Evolutionary conservation across 1,140 invertebrate species (phyloP), one percentile per base, ranked within the genome.

Genomic region (Colletes latitarsis): DNA sequence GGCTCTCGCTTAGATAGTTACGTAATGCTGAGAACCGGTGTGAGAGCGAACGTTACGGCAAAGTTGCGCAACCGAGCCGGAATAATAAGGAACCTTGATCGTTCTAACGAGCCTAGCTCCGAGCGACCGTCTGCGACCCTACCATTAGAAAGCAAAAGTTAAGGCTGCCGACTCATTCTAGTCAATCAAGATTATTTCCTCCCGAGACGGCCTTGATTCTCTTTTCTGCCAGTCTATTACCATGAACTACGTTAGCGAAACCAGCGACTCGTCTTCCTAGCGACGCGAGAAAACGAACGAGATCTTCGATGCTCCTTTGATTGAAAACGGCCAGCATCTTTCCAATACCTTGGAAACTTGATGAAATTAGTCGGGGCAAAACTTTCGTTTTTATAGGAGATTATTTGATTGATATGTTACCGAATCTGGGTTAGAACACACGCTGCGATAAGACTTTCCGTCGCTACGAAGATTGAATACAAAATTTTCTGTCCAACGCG

Each of bases 131-230:
- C 81, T 89, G 74, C 75, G 84, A 84, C 71, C 82, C 66, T 43
- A 46, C 74, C 85, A 62, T 88, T 89, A 88, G 88, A 86, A 88
- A 88, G 62, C 49, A 87, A 85, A 83, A 88, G 83, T 88, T 86
- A 86, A 88, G 82, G 85, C 58, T 77, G 77, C 30, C 80, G 67
- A 62, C 68, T 80, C 71, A 53, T 80, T 75, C 78, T 67, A 80
- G 71, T 60, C 63, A 75, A 80, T 75, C 72, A 74, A 68, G 71
- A 75, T 67, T 58, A 67, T 75, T 80, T 75, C 78, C 78, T 75
- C 72, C 53, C 78, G 70, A 75, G 77, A 75, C 77, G 72, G 63
- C 78, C 78, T 75, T 80, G 52, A 15, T 60, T 60, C 43, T 39
- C 19, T 19, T 52, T 69, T 49, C 68, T 39, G 15, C 1, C 70